phyloP scores from a whole-genome alignment of 1,140 invertebrate genomes.

The Zelostemma sp. region DNA sequence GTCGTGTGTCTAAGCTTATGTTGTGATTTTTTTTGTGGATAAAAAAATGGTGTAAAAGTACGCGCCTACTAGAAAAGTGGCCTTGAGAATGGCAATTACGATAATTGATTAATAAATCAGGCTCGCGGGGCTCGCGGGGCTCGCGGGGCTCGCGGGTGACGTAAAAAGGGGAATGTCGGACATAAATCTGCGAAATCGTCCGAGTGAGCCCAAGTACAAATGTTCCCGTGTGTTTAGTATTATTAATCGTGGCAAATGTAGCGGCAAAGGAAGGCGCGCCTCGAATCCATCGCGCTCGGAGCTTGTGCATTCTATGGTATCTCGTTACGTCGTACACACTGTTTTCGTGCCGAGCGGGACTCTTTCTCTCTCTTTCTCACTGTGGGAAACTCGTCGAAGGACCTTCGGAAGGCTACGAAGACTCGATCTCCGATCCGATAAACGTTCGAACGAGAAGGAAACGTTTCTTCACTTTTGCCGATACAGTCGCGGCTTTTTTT shows the following conservation, averaged over 20 bases:
- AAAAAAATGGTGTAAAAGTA: no score
- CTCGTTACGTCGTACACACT: constrained; percentile 33
- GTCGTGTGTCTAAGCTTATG: no score
- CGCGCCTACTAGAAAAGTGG: no score
- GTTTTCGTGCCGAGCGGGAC: constrained; percentile 29
- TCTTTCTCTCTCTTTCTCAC: constrained; percentile 21
- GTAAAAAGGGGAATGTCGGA: background rate
- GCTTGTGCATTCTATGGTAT: constrained; percentile 29
- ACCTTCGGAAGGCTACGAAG: constrained; percentile 49
- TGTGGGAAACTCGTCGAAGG: constrained; percentile 36
- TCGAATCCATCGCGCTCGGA: constrained; percentile 19
- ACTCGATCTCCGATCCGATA: no score
- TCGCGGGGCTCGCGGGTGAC: no score
- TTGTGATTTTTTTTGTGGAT: no score
- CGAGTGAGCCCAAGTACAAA: background rate
- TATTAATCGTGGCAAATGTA: constrained; percentile 31
- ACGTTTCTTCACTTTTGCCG: no score
- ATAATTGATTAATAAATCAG: background rate
- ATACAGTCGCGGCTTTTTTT: no score
- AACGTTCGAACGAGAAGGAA: no score
- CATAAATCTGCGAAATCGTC: constrained; percentile 6
- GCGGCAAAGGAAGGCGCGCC: constrained; percentile 30
- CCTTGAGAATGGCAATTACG: no score
- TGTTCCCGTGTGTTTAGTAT: constrained; percentile 3
- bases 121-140: no score